A percentile compares a stretch with the other conserved stretches of the same genome.
Evolutionary conservation across 2,888 invertebrate genomes (phyloP).

Genomic region (Phyto melanocephala): DNA sequence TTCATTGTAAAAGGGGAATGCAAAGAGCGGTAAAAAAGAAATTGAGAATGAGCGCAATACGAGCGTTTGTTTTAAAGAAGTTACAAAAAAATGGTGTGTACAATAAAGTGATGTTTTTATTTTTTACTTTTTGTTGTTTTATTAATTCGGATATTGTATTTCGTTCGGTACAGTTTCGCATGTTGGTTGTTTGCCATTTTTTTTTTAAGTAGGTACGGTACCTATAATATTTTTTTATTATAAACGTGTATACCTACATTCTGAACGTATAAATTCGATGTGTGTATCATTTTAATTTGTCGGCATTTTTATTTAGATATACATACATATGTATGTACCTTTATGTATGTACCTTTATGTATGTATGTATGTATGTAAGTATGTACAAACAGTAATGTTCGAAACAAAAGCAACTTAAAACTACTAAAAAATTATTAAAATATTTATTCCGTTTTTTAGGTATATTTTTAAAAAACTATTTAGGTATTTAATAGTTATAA

Average conservation of each 20-base stretch:
- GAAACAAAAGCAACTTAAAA: too few relatives aligned
- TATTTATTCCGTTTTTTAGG: too few relatives aligned
- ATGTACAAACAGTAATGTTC: neutral
- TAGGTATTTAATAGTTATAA: too few relatives aligned
- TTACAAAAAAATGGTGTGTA: neutral
- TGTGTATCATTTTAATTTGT: too few relatives aligned
- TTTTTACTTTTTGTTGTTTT: neutral
- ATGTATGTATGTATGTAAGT: slow-evolving; percentile 10
- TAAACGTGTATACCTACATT: too few relatives aligned
- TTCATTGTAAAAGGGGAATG: neutral
- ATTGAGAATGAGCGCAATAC: neutral
- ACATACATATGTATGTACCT: neutral
- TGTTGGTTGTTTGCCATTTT: slow-evolving; percentile 16
- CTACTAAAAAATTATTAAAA: too few relatives aligned
- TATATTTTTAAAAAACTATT: too few relatives aligned
- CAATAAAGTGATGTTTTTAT: slow-evolving; percentile 19
- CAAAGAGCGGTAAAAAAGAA: neutral
- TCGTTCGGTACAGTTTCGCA: slow-evolving; percentile 32
- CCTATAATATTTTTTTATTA: too few relatives aligned
- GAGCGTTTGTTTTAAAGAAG: slow-evolving; percentile 10
- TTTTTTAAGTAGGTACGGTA: neutral
- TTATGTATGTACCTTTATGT: neutral
- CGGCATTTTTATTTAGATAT: too few relatives aligned
- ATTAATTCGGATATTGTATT: too few relatives aligned
- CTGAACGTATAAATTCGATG: too few relatives aligned